Base-by-base conservation (phyloP, 1,140 invertebrate species). In the Drosophila ironensis region DNA sequence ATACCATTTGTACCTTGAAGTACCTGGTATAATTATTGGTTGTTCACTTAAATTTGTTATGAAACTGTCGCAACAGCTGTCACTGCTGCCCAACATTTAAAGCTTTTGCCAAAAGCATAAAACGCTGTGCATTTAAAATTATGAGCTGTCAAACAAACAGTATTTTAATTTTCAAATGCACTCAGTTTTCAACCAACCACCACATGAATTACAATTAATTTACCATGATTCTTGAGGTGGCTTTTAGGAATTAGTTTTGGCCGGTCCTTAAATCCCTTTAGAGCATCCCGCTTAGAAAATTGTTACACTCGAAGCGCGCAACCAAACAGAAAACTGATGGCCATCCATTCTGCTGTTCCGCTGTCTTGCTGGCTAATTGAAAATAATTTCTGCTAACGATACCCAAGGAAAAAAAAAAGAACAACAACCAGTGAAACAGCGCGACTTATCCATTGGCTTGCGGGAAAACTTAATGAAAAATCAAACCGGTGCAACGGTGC, bases 381-480 rank as follows among this genome's bases (percentile, higher is more conserved):
- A 80, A 80, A 80, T 80, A 73, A 80, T 80, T 78, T 73, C 50
- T 30, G 41, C 70, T 47, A 78, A 78, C 74, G 44, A 69, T 69
- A 52, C 47, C 35, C 33, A 33, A 41, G 14, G 12, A 9, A 24
- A 64, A 44, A 9, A 59, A 57, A 48, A 20, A 7, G 8, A 41
- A 59, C 19, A 40, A 35, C 51, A 38, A 56, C n/a, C n/a, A n/a
- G n/a, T n/a, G n/a, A n/a, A n/a, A n/a, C n/a, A n/a, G n/a, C n/a
- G n/a, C n/a, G n/a, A n/a, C n/a, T n/a, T n/a, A n/a, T n/a, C n/a
- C n/a, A 30, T 25, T 35, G 54, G 25, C 59, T 63, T 60, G 19
- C 44, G 12, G 46, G 6, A 30, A 54, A 80, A 80, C 70, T 80
- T 80, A 80, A 80, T 80, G 75, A 80, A 80, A 80, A 80, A 80